These are phyloP conservation scores for Drosophila rubida DNA, from an alignment of 2,888 invertebrate genomes.

Conservation along the genomic window DNA sequence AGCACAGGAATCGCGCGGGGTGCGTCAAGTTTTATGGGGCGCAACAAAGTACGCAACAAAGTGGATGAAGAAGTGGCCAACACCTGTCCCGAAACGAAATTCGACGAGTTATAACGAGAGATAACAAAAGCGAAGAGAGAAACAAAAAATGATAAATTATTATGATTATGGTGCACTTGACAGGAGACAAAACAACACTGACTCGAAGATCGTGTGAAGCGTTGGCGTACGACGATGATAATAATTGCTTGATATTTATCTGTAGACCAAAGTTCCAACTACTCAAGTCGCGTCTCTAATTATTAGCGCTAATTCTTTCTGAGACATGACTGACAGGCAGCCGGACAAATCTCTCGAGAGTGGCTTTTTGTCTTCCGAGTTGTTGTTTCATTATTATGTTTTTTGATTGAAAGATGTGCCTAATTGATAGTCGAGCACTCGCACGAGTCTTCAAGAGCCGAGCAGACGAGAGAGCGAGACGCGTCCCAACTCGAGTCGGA, in stretches of 20 bases:
- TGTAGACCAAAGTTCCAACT: constrained; percentile 29
- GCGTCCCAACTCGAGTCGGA: constrained; percentile 3
- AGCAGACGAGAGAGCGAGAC: constrained; percentile 16
- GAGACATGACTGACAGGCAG: constrained; percentile 18
- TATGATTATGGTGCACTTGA: constrained; percentile 73
- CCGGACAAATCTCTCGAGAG: constrained; percentile 49
- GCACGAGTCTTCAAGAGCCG: constrained; percentile 57
- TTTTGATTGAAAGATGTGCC: constrained; percentile 80
- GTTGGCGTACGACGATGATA: constrained; percentile 62
- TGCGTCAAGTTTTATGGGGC: constrained; percentile 55
- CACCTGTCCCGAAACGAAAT: constrained; percentile 48
- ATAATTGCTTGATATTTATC: constrained; percentile 74
- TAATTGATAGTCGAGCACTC: constrained; percentile 75
- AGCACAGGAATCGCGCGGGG: neutral
- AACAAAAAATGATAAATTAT: constrained; percentile 27
- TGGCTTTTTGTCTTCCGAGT: constrained; percentile 15
- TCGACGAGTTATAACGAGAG: constrained; percentile 26
- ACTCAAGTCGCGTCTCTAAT: constrained; percentile 54
- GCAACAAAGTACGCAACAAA: constrained; percentile 42
- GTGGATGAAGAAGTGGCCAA: constrained; percentile 29
- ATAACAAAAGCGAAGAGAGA: constrained; percentile 31
- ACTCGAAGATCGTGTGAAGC: constrained; percentile 40
- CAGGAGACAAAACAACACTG: constrained; percentile 53
- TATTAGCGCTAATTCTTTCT: constrained; percentile 75
- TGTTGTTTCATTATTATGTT: constrained; percentile 9